A percentile compares a stretch with the other conserved stretches of the same genome.
phyloP scores from a whole-genome alignment of 2,797 vertebrate genomes.

The Salarias fasciatus region DNA sequence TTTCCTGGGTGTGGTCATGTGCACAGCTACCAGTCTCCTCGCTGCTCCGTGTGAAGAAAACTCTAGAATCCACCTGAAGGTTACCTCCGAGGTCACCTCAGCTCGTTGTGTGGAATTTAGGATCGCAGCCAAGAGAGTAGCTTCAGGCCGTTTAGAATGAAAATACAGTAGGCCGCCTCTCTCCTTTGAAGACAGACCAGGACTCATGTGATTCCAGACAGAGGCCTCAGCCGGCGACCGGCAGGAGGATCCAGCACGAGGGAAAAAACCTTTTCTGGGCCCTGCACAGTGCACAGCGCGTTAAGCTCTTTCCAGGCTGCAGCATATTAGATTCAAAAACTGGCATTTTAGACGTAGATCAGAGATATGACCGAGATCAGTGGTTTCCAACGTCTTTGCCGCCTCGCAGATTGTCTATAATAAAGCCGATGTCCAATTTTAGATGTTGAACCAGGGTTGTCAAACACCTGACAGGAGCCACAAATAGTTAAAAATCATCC shows the following conservation, averaged over 20 bases:
- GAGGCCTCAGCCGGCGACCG: slow-evolving; percentile 1
- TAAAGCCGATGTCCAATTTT: no score
- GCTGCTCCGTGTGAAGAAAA: background rate
- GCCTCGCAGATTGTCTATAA: no score
- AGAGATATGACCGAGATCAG: no score
- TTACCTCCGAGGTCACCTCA: slow-evolving; percentile 25
- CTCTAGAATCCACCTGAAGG: slow-evolving; percentile 4
- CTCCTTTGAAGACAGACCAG: background rate
- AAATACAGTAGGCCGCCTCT: slow-evolving; percentile 7
- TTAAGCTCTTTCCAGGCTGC: no score
- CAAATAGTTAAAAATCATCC: no score
- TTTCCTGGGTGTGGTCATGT: background rate
- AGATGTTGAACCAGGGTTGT: no score
- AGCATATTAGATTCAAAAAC: no score
- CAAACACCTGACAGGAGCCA: no score
- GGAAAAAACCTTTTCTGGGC: background rate
- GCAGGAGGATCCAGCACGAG: background rate
- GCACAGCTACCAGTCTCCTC: background rate
- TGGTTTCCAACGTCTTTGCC: no score
- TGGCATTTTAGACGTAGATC: no score
- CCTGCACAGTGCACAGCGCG: no score
- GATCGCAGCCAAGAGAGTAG: slow-evolving; percentile 21
- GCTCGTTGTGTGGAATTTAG: slow-evolving; percentile 30
- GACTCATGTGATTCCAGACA: slow-evolving; percentile 18
- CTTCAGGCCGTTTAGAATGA: slow-evolving; percentile 5